Conservation (phyloP, 2,888 invertebrate genomes). For the Microplitis manilae region DNA sequence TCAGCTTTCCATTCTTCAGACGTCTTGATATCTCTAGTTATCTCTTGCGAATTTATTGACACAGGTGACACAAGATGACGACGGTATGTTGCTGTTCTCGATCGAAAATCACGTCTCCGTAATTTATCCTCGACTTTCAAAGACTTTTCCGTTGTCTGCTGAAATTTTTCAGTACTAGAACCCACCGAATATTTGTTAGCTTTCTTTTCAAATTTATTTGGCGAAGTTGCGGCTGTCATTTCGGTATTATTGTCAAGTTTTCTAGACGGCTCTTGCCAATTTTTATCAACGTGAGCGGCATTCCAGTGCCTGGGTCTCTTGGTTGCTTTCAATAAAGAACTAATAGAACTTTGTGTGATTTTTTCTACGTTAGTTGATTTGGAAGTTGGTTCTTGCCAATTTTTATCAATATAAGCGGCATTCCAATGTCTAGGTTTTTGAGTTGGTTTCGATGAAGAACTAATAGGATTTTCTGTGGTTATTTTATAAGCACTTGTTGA, state of each 20-base stretch:
- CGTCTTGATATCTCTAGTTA: neutral
- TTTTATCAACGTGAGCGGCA: conserved; percentile 45
- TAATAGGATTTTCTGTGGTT: conserved; percentile 20
- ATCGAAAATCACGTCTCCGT: conserved; percentile 58
- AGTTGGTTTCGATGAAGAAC: conserved; percentile 26
- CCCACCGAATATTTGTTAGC: conserved; percentile 16
- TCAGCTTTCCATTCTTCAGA: neutral
- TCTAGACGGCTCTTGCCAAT: conserved; percentile 46
- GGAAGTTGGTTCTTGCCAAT: conserved; percentile 42
- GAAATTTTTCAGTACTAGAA: conserved; percentile 29
- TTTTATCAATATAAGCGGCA: conserved; percentile 42
- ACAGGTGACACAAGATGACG: conserved; percentile 62
- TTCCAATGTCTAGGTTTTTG: conserved; percentile 42
- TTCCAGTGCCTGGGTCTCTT: conserved; percentile 46
- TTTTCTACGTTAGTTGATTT: neutral
- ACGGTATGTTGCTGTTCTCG: conserved; percentile 66
- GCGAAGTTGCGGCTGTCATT: conserved; percentile 27
- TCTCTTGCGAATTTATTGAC: conserved; percentile 10
- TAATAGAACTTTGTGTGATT: neutral
- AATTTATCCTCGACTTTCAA: conserved; percentile 26
- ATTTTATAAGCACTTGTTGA: conserved; percentile 1
- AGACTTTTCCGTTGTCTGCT: conserved; percentile 36
- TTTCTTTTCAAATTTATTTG: neutral
- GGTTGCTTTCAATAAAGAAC: conserved; percentile 35
- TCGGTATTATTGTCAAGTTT: conserved; percentile 33